Conservation (phyloP, 2,113 vertebrate genomes). For the Trichechus manatus region DNA sequence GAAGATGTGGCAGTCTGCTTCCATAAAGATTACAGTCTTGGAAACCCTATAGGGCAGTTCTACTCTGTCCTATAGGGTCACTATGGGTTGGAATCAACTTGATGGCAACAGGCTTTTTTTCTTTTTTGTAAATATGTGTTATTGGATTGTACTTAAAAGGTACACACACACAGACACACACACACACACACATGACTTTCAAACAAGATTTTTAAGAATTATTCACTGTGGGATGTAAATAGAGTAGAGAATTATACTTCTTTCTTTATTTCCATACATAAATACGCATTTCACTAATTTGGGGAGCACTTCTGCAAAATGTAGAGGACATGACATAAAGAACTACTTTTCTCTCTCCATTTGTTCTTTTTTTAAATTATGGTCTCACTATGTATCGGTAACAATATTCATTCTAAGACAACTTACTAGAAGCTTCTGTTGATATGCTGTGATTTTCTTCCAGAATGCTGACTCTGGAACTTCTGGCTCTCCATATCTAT, state of each 20-base stretch:
- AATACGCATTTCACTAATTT: neutral
- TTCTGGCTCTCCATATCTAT: slow-evolving; percentile 93
- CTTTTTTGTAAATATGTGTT: neutral
- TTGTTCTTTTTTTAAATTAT: neutral
- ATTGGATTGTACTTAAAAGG: neutral
- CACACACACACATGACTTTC: neutral
- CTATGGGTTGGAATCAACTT: neutral
- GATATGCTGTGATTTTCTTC: slow-evolving; percentile 98
- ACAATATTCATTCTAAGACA: neutral
- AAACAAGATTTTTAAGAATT: neutral
- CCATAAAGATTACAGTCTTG: no score
- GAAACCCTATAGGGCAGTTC: neutral
- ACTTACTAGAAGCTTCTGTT: slow-evolving; percentile 96
- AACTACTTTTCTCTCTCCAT: neutral
- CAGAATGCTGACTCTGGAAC: slow-evolving; percentile 95
- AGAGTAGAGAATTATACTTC: neutral
- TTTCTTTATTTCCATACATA: neutral
- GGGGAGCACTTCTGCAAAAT: neutral
- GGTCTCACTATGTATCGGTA: neutral
- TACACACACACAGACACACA: neutral
- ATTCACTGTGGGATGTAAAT: neutral
- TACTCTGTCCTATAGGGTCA: neutral
- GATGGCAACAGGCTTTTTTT: no score
- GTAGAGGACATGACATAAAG: neutral
- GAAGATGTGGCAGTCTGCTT: no score